These are phyloP conservation scores for Aleiodes testaceus DNA, from an alignment of 2,888 invertebrate species.

Conservation along the genomic window DNA sequence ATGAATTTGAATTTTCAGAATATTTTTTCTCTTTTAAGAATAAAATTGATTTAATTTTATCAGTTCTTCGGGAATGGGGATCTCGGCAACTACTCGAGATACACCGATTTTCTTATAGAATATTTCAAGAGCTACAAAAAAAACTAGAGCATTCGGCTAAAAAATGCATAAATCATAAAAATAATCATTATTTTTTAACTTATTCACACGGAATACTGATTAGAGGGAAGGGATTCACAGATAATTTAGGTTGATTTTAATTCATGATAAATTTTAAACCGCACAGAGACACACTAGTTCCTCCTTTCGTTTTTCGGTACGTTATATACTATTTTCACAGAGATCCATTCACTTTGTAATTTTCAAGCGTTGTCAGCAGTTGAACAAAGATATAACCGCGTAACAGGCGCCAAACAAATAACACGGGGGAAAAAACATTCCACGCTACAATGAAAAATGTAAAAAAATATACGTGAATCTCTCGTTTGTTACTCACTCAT, in stretches of 20 bases:
- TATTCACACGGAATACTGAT: constrained; percentile 6
- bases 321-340: constrained; percentile 23
- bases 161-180: neutral
- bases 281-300: constrained; percentile 24
- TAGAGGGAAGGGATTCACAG: constrained; percentile 1
- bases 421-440: neutral
- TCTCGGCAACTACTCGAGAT: too few relatives aligned
- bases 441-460: neutral
- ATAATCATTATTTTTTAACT: neutral
- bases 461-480: neutral
- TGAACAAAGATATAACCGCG: constrained; percentile 27
- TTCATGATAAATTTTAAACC: constrained; percentile 8
- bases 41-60: too few relatives aligned
- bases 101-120: too few relatives aligned
- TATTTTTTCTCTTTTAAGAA: too few relatives aligned
- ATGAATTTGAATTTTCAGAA: neutral
- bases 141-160: too few relatives aligned
- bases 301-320: constrained; percentile 13
- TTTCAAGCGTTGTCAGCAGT: constrained; percentile 20
- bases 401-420: constrained; percentile 13
- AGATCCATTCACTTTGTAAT: constrained; percentile 16
- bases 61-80: too few relatives aligned
- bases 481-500: neutral
- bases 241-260: constrained; percentile 17
- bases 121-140: too few relatives aligned